phyloP scores from a whole-genome alignment of 1,140 invertebrate genomes.

The Penaeus chinensis region DNA sequence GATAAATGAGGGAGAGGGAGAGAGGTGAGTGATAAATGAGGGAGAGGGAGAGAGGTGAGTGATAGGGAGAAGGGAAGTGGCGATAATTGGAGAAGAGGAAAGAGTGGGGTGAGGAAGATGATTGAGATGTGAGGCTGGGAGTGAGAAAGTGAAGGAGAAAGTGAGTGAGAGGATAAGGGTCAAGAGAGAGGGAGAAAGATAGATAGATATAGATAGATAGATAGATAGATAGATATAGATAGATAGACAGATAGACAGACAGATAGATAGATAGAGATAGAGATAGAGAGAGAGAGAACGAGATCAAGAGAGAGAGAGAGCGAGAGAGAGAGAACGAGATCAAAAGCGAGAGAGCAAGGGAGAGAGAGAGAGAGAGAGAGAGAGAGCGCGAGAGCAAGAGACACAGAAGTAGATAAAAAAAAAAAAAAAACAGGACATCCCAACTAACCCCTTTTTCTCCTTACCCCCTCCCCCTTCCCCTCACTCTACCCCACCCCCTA shows the following conservation, averaged over 20 bases:
- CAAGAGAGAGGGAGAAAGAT: slow-evolving; percentile 9
- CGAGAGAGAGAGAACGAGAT: not conserved
- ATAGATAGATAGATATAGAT: slow-evolving; percentile 12
- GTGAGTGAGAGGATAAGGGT: not conserved
- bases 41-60: not conserved
- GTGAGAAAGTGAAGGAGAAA: not conserved
- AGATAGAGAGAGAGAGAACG: not conserved
- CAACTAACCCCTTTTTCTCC: not conserved
- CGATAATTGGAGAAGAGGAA: not conserved
- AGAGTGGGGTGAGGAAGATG: not conserved
- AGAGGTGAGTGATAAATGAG: not conserved
- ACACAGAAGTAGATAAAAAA: not conserved
- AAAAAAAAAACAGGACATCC: not conserved
- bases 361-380: not conserved
- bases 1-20: not conserved
- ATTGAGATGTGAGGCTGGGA: not conserved
- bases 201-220: slow-evolving; percentile 12
- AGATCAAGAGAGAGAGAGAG: not conserved
- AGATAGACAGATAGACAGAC: slow-evolving; percentile 14
- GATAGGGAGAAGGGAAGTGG: not conserved
- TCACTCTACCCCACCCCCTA: not conserved
- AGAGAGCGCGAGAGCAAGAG: no score
- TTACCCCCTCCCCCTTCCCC: not conserved
- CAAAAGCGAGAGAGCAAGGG: not conserved
- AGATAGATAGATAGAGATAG: slow-evolving; percentile 21